A percentile compares a stretch with the other conserved stretches of the same genome.
phyloP scores from a whole-genome alignment of 2,113 vertebrate genomes.

The Pangasianodon gigas region DNA sequence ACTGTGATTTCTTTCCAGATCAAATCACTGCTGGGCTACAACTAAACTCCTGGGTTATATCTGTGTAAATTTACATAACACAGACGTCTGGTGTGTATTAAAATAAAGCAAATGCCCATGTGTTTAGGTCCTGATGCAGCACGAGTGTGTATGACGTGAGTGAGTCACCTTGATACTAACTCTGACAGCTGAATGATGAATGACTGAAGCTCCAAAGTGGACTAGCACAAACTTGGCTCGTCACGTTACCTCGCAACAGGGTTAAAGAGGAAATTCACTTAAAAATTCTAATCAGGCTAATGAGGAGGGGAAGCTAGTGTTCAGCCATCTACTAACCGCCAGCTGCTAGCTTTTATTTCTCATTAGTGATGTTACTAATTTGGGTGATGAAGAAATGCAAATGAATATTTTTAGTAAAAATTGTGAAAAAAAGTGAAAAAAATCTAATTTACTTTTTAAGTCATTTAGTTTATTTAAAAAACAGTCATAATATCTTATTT shows the following conservation, averaged over 20 bases:
- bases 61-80: not conserved
- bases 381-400: not conserved
- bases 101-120: not conserved
- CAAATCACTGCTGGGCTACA: not conserved
- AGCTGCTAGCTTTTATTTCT: not conserved
- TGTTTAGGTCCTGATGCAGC: not conserved
- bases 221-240: not conserved
- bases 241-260: not conserved
- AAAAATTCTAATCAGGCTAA: not conserved
- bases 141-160: not conserved
- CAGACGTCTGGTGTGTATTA: not conserved
- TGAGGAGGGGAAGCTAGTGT: not conserved
- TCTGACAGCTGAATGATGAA: conserved; percentile 40
- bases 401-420: not conserved
- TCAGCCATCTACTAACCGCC: not conserved
- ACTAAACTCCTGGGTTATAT: not conserved
- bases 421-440: not conserved
- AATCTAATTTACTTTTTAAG: not conserved
- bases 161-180: conserved; percentile 34
- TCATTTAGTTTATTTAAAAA: not conserved
- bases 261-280: not conserved
- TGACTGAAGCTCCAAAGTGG: not conserved
- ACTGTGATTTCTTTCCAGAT: not conserved
- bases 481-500: not conserved
- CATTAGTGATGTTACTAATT: not conserved